Base-by-base conservation (phyloP, 2,888 invertebrate genomes). In the Machimus rusticus region DNA sequence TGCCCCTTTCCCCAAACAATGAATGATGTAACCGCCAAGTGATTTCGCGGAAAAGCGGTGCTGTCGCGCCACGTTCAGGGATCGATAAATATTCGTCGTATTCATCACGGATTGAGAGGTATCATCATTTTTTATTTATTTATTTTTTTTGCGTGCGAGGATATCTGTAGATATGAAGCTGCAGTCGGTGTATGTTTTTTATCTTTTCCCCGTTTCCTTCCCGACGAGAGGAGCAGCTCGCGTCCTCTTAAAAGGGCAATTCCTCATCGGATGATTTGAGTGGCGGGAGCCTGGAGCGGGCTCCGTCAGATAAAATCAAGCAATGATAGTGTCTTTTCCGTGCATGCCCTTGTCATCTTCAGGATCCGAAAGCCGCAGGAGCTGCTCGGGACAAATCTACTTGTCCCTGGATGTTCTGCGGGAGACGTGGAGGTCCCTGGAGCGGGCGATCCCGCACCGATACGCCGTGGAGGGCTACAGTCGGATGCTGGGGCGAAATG, bases 311-410 rank as follows among this genome's bases (percentile, higher is more conserved):
- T 79, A 31, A 79, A 79, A 79, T 79, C 79, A 79, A 79, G 79
- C 51, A 79, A 23, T 79, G 51, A 79, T 79, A 79, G 79, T 46
- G 79, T 46, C 79, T 79, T 51, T 51, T 79, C 51, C 79, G 31
- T 79, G 51, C 51, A 79, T 46, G 19, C 79, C 51, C 31, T 79
- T 79, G 51, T 51, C 51, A 51, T 79, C 51, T 79, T 79, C 51
- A 23, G 79, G 31, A 55, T 5, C 28, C 46, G 51, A 79, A 51
- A 23, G 79, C 79, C 51, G 28, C 28, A 51, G 51, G 51, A 51
- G 51, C 43, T 79, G 51, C 51, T 28, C 16, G 28, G 23, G 79
- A 79, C n/a, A 51, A 79, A 51, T 79, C 46, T 51, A 51, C 51
- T 79, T 79, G 79, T 79, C 51, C 16, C 37, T 34, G 51, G 23